These are phyloP conservation scores for Macropodus opercularis DNA, from an alignment of 2,797 vertebrate species.

Conservation along the genomic window DNA sequence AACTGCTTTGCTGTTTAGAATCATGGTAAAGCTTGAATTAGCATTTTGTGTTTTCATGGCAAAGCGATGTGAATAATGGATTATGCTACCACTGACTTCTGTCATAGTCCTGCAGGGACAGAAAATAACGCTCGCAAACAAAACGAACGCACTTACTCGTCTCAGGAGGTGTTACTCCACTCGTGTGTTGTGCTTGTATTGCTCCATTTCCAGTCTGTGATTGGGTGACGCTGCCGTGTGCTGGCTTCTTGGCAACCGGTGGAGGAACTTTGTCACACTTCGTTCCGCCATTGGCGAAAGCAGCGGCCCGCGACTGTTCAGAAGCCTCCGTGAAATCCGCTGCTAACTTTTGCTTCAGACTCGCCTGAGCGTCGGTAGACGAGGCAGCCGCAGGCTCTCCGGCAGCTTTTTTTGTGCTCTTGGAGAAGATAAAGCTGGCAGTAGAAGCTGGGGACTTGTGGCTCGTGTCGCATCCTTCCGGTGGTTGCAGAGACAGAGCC, in stretches of 20 bases:
- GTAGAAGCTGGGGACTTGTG: slow-evolving; percentile 88
- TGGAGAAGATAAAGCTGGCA: slow-evolving; percentile 96
- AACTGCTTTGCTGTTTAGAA: slow-evolving; percentile 31
- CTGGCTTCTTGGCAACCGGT: slow-evolving; percentile 93
- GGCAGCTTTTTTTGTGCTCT: slow-evolving; percentile 88
- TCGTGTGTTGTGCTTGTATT: slow-evolving; percentile 51
- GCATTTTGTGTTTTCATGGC: slow-evolving; percentile 48
- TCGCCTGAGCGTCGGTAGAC: slow-evolving; percentile 83
- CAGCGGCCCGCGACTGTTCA: slow-evolving; percentile 72
- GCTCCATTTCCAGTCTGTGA: slow-evolving; percentile 63
- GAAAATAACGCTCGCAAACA: too few species aligned
- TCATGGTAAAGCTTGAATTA: slow-evolving; percentile 37
- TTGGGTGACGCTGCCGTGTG: slow-evolving; percentile 48
- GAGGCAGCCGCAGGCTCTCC: slow-evolving; percentile 81
- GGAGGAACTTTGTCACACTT: slow-evolving; percentile 89
- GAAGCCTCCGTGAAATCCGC: slow-evolving; percentile 88
- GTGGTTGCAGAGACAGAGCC: slow-evolving; percentile 46
- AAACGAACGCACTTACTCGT: slow-evolving; percentile 70
- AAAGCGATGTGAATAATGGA: slow-evolving; percentile 24
- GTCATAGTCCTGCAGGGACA: too few species aligned
- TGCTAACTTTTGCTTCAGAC: slow-evolving; percentile 87
- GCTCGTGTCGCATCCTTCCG: slow-evolving; percentile 66
- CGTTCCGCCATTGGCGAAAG: slow-evolving; percentile 65
- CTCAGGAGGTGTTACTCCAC: slow-evolving; percentile 65
- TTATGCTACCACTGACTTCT: slow-evolving; percentile 10